Evolutionary conservation across 2,113 vertebrate species (phyloP).

Genomic region (Pteronura brasiliensis): DNA sequence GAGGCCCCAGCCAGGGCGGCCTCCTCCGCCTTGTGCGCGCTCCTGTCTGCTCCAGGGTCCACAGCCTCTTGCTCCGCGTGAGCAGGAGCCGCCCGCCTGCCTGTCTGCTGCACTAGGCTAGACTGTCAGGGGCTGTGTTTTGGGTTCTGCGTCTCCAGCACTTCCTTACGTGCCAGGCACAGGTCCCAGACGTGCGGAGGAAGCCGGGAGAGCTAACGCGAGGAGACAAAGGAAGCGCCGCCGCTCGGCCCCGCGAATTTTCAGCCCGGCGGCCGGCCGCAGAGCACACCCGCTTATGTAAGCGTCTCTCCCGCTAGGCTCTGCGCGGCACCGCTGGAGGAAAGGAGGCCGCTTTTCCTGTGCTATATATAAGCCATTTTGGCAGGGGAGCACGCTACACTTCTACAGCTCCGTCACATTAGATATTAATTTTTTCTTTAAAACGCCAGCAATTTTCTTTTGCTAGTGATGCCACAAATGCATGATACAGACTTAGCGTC

Average conservation of each 20-base stretch:
- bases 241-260: background rate
- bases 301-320: background rate
- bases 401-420: background rate
- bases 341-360: background rate
- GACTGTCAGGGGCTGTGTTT: background rate
- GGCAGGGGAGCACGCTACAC: background rate
- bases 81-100: background rate
- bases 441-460: conserved; percentile 2
- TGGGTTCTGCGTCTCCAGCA: background rate
- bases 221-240: background rate
- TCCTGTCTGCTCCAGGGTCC: background rate
- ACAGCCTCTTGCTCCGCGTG: background rate
- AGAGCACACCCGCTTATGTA: conserved; percentile 46
- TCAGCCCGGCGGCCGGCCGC: background rate
- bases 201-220: background rate
- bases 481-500: background rate
- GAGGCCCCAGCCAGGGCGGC: background rate
- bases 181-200: background rate
- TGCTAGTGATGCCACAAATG: background rate
- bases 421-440: background rate
- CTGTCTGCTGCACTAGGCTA: background rate
- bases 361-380: conserved; percentile 27
- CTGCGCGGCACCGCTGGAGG: background rate
- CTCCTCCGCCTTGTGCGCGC: background rate
- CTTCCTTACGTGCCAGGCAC: background rate